Evolutionary conservation across 2,888 invertebrate species (phyloP).

Genomic region (Metellina segmentata): DNA sequence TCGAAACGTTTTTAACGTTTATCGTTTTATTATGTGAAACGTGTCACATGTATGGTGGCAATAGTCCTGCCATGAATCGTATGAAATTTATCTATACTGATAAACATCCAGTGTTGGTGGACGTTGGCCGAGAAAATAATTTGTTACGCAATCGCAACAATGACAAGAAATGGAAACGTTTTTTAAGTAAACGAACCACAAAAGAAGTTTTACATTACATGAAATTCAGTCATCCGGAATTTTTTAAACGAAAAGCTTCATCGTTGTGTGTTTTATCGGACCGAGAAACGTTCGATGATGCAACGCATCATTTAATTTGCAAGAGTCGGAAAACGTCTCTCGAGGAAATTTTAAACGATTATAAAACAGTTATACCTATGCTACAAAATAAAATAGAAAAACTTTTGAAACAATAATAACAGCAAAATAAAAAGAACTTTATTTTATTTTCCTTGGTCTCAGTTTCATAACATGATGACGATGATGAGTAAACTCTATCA

Average conservation of each 20-base stretch:
- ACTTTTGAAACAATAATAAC: neutral
- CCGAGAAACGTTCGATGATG: neutral
- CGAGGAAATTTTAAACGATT: neutral
- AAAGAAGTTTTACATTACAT: constrained; percentile 29
- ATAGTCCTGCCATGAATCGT: constrained; percentile 10
- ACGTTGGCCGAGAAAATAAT: neutral
- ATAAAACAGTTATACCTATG: neutral
- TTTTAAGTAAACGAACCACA: neutral
- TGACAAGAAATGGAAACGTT: constrained; percentile 36
- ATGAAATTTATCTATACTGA: constrained; percentile 50
- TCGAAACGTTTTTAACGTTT: constrained; percentile 33
- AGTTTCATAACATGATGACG: too few species aligned
- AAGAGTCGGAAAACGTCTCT: neutral
- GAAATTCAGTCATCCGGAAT: constrained; percentile 23
- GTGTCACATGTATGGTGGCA: constrained; percentile 9
- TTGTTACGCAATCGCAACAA: neutral
- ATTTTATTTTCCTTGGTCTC: too few species aligned
- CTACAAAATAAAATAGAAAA: neutral
- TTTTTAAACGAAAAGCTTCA: constrained; percentile 11
- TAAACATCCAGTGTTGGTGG: constrained; percentile 16
- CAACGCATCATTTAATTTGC: constrained; percentile 31
- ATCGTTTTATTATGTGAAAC: neutral
- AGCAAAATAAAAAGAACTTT: too few species aligned
- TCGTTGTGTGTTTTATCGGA: neutral
- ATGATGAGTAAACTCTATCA: too few species aligned